Base-by-base conservation (phyloP, 2,797 vertebrate genomes). In the Florisuga fusca region DNA sequence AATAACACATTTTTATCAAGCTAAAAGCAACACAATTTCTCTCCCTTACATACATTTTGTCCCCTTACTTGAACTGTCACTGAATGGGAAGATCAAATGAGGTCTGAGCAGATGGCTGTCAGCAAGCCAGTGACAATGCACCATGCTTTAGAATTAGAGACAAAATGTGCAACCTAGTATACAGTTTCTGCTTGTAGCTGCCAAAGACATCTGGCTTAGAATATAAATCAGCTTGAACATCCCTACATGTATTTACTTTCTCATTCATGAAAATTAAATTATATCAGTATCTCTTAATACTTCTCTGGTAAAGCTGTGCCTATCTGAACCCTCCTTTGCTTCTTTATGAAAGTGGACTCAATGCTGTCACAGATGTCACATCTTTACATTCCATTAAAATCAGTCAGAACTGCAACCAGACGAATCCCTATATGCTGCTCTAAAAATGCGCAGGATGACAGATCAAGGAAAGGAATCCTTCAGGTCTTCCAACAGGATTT, bases 191-290 rank as follows among this genome's bases (percentile, higher is more conserved):
- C 79, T 82, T 95, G 50, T 87, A 96, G 96, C 96, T 97, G 95
- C 95, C 97, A 97, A 96, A 97, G 95, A 96, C 96, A 98, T 96
- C 97, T 97, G 97, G 94, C 67, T 97, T 93, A 94, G 89, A 96
- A 94, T 77, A 86, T 76, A 97, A 84, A 33, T 91, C 94, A 96
- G 86, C 34, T 94, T 97, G 95, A 96, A 96, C 85, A 94, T 88
- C 90, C 58, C 88, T 92, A 85, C 80, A 36, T 6, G 90, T 93
- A 95, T 86, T 97, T 97, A 76, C 73, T 95, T 96, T 59, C 95
- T 71, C 94, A 96, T 95, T 95, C 67, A 94, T n/a, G 27, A 97
- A 97, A 97, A 97, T 95, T 94, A 95, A 96, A 97, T 96, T 92
- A 57, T 95, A 96, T 85, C 88, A 81, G 78, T 86, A 95, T 94